phyloP scores from a whole-genome alignment of 2,113 vertebrate genomes.

The Holacanthus passer region DNA sequence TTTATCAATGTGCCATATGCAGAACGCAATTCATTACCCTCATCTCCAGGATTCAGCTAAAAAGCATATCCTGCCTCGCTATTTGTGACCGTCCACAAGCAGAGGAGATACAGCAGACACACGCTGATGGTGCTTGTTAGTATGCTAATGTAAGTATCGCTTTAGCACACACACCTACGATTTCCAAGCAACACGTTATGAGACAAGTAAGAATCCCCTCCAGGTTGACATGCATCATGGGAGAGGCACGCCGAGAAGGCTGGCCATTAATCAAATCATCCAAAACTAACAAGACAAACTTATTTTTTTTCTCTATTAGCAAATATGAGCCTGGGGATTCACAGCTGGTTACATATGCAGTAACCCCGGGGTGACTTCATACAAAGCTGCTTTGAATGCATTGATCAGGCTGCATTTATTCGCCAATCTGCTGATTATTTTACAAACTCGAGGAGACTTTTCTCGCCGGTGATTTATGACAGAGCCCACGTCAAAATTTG shows the following conservation, averaged over 20 bases:
- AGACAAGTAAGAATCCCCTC: conserved; percentile 57
- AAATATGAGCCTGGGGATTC: conserved; percentile 49
- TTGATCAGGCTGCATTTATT: conserved; percentile 36
- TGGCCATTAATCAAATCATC: conserved; percentile 78
- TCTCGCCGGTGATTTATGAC: conserved; percentile 37
- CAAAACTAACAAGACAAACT: conserved; percentile 58
- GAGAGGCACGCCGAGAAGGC: conserved; percentile 54
- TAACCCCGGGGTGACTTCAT: conserved; percentile 46
- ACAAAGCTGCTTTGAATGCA: conserved; percentile 48
- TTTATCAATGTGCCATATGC: conserved; percentile 85
- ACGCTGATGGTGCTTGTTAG: conserved; percentile 83
- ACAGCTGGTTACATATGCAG: conserved; percentile 57
- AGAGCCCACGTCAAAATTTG: conserved; percentile 6
- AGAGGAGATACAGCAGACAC: conserved; percentile 74
- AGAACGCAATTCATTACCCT: conserved; percentile 88
- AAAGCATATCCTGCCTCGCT: conserved; percentile 72
- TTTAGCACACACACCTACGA: conserved; percentile 75
- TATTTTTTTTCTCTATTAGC: conserved; percentile 57
- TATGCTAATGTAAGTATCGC: conserved; percentile 88
- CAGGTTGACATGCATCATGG: conserved; percentile 66
- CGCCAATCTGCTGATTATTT: conserved; percentile 46
- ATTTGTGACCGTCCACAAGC: conserved; percentile 78
- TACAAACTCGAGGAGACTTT: conserved; percentile 10
- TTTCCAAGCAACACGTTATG: conserved; percentile 63
- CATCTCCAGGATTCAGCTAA: conserved; percentile 75